phyloP scores from a whole-genome alignment of 2,113 vertebrate genomes.

The Platichthys stellatus region DNA sequence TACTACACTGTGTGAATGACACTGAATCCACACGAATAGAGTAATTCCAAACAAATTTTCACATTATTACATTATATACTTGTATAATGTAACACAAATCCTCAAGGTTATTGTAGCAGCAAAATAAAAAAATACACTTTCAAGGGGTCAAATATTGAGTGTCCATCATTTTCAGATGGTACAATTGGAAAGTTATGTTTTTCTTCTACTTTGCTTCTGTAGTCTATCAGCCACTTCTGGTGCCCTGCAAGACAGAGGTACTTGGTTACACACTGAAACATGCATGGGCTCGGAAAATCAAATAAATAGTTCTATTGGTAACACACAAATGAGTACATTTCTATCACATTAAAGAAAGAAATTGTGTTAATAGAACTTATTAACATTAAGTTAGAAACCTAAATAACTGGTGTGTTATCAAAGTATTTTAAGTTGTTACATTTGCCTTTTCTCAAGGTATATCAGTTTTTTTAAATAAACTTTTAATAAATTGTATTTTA shows the following conservation, averaged over 20 bases:
- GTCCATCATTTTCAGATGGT: conserved; percentile 36
- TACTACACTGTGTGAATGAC: background rate
- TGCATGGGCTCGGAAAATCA: background rate
- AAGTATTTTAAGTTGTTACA: too few species aligned
- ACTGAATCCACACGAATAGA: background rate
- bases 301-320: too few species aligned
- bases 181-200: conserved; percentile 50
- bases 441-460: too few species aligned
- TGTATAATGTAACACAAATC: background rate
- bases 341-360: background rate
- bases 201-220: conserved; percentile 40
- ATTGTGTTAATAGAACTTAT: too few species aligned
- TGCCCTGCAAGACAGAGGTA: conserved; percentile 58
- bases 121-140: background rate
- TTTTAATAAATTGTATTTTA: too few species aligned
- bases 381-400: too few species aligned
- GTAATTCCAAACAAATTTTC: background rate
- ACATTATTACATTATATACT: background rate
- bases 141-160: conserved; percentile 44
- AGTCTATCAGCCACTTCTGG: conserved; percentile 61
- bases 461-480: too few species aligned
- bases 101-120: background rate
- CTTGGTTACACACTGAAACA: conserved; percentile 25
- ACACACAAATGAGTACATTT: background rate
- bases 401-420: too few species aligned